Base-by-base conservation (phyloP, 2,888 invertebrate species). In the Tenthredo mesomela region DNA sequence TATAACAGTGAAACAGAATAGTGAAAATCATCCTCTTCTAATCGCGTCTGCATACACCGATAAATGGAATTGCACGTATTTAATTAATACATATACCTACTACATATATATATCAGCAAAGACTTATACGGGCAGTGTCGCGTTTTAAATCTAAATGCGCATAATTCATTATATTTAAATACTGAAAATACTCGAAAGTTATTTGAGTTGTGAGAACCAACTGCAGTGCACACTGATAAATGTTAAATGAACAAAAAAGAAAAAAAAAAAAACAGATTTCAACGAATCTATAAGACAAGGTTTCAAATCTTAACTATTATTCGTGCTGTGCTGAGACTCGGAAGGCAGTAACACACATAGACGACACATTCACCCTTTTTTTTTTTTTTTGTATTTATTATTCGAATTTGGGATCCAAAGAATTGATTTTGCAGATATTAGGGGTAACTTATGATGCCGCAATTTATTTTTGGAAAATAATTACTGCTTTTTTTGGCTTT, bases 121-220 rank as follows among this genome's bases (percentile, higher is more conserved):
- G 29, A 67, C 29, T 18, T 77, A 18, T 77, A 18, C 33, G 54
- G 77, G 77, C 47, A 77, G 77, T 77, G 77, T 77, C 50, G 50
- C 50, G 77, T 54, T 77, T 77, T 21, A 77, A 47, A 50, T 54
- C 15, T 29, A 0, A 77, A 77, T 4, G 18, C 33, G 2, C 33
- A 21, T 67, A 67, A 67, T 9, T 21, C 58, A 18, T 18, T 33
- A 67, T 67, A 67, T 67, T 33, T 29, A 33, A 67, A 33, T 67
- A 67, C 4, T 7, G 33, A 67, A 67, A 67, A 67, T n/a, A 4
- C 10, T 67, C 67, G 15, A 33, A 67, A 67, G 33, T 67, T 18
- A 33, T 73, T 73, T 6, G 10, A 73, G 5, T 21, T 73, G 73
- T 73, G 73, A 33, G 73, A 21, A 73, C 40, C 0, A 47, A 73